Percentiles rank a stretch among this genome's conserved stretches.
Conservation (phyloP, 2,888 invertebrate genomes). For the Melikaiella ostensackeni region DNA sequence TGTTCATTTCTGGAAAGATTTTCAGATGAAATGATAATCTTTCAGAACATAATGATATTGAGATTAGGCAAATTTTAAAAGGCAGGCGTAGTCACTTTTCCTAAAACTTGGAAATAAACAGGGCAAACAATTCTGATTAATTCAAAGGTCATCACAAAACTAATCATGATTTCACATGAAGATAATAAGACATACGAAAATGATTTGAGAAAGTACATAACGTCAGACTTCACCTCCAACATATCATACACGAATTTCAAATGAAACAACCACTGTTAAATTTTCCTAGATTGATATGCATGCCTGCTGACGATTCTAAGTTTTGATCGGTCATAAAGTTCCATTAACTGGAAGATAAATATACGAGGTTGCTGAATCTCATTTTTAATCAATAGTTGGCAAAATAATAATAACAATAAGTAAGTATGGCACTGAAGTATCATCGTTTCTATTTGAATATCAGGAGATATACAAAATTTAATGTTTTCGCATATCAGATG, state of each 20-base stretch:
- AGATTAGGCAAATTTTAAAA: too few relatives aligned
- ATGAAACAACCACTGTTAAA: background rate
- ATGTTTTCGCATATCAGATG: background rate
- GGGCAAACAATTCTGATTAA: background rate
- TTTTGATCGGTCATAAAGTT: background rate
- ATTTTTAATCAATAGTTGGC: background rate
- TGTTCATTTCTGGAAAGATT: too few relatives aligned
- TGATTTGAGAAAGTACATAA: background rate
- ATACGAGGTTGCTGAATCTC: background rate
- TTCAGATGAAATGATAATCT: background rate
- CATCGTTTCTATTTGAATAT: background rate
- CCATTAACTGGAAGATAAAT: background rate
- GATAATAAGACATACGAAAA: background rate
- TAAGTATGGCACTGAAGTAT: background rate
- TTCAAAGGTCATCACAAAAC: background rate
- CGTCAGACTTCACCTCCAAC: background rate
- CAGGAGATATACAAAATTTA: background rate
- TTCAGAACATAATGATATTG: too few relatives aligned
- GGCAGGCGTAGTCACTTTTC: too few relatives aligned
- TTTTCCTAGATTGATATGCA: constrained; percentile 9
- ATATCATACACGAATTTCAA: background rate
- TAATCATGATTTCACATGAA: background rate
- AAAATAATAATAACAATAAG: background rate
- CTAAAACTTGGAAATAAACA: background rate
- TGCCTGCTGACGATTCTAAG: constrained; percentile 5